phyloP scores from a whole-genome alignment of 1,140 invertebrate genomes.

The Gyrodactylus salaris region DNA sequence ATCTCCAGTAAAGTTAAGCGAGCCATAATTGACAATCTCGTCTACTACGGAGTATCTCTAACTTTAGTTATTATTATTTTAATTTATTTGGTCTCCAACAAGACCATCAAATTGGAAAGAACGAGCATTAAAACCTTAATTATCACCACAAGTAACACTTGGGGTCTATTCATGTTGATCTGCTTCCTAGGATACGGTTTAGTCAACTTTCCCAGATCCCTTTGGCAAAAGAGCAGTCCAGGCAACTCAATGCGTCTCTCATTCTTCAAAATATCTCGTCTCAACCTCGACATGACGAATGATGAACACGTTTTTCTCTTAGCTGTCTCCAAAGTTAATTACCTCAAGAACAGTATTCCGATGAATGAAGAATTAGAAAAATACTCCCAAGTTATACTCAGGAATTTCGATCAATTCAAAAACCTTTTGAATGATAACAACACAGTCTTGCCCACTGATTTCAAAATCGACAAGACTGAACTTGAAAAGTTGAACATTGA shows the following conservation, averaged over 20 bases:
- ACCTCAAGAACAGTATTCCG: neutral
- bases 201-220: constrained; percentile 56
- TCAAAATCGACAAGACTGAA: neutral
- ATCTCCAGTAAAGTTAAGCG: constrained; percentile 68
- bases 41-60: constrained; percentile 86
- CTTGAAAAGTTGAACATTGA: neutral
- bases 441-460: neutral
- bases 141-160: constrained; percentile 92
- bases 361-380: neutral
- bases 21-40: constrained; percentile 70
- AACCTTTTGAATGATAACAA: neutral
- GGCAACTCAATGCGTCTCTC: constrained; percentile 34
- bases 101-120: constrained; percentile 31
- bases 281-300: constrained; percentile 74
- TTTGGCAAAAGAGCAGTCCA: constrained; percentile 44
- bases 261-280: constrained; percentile 84
- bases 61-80: constrained; percentile 68
- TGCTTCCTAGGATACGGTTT: constrained; percentile 73
- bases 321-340: constrained; percentile 18
- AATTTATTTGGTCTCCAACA: constrained; percentile 64
- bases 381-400: neutral
- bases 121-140: constrained; percentile 73
- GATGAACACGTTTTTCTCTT: constrained; percentile 79
- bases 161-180: constrained; percentile 79
- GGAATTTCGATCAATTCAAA: neutral